phyloP scores from a whole-genome alignment of 2,888 invertebrate species.

The Lasioglossum zephyrum region DNA sequence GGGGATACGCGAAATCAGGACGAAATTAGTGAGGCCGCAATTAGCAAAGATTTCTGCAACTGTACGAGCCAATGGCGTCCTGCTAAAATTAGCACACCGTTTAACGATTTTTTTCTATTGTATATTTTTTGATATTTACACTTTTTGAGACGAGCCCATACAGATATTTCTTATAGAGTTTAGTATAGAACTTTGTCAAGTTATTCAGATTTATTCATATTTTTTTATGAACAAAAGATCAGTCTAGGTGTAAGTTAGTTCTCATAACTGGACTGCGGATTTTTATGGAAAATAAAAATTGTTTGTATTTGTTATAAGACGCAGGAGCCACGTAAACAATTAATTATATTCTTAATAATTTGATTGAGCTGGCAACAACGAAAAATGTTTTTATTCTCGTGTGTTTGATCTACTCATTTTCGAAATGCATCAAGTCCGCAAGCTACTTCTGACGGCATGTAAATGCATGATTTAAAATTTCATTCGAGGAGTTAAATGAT shows the following conservation, averaged over 20 bases:
- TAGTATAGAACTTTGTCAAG: neutral
- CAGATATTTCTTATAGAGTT: neutral
- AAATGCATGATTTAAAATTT: neutral
- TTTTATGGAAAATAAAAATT: neutral
- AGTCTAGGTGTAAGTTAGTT: neutral
- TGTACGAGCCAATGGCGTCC: neutral
- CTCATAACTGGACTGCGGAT: neutral
- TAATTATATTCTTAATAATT: no score
- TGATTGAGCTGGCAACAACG: no score
- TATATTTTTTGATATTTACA: neutral
- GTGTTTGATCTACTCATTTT: neutral
- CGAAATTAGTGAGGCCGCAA: slow-evolving; percentile 53
- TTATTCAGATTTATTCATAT: no score
- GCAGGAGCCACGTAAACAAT: neutral
- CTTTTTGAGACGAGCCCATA: neutral
- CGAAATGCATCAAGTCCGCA: neutral
- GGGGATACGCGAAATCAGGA: slow-evolving; percentile 31
- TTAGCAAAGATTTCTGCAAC: slow-evolving; percentile 42
- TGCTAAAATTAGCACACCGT: neutral
- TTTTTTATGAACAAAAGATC: neutral
- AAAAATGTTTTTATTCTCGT: neutral
- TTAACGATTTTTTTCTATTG: neutral
- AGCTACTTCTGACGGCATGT: neutral
- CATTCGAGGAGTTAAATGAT: neutral
- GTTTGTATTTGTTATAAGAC: neutral